These are phyloP conservation scores for Cephalopholis sonnerati DNA, from an alignment of 2,113 vertebrate species.

Conservation along the genomic window DNA sequence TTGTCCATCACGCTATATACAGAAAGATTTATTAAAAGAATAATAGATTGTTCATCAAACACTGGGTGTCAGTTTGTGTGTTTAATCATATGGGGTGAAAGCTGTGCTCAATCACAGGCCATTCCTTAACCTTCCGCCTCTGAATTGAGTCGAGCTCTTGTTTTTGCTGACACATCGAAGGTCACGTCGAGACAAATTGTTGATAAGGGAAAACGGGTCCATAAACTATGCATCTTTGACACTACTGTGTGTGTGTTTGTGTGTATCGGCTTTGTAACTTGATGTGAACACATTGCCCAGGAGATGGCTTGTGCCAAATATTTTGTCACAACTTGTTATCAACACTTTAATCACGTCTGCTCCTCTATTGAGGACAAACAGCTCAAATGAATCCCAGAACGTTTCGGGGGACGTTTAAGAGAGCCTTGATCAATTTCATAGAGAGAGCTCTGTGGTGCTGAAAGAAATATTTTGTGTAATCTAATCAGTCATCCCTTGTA, in stretches of 20 bases:
- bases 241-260: background rate
- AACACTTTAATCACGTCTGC: slow-evolving; percentile 11
- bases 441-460: background rate
- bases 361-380: slow-evolving; percentile 19
- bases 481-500: slow-evolving; percentile 29
- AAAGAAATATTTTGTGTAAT: slow-evolving; percentile 42
- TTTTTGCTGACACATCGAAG: slow-evolving; percentile 58
- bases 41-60: slow-evolving; percentile 66
- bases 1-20: slow-evolving; percentile 29
- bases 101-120: slow-evolving; percentile 45
- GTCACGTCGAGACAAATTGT: slow-evolving; percentile 40
- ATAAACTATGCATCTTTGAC: slow-evolving; percentile 49
- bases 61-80: slow-evolving; percentile 43
- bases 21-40: slow-evolving; percentile 63
- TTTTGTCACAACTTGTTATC: slow-evolving; percentile 43
- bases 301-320: slow-evolving; percentile 26
- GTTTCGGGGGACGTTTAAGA: slow-evolving; percentile 24
- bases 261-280: slow-evolving; percentile 17
- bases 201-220: slow-evolving; percentile 8
- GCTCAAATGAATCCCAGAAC: slow-evolving; percentile 34
- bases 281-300: slow-evolving; percentile 15
- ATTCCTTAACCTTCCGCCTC: slow-evolving; percentile 54
- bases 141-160: slow-evolving; percentile 34
- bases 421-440: slow-evolving; percentile 45
- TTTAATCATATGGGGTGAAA: slow-evolving; percentile 65